Conservation (phyloP, 2,888 invertebrate genomes). For the Tridacna gigas region DNA sequence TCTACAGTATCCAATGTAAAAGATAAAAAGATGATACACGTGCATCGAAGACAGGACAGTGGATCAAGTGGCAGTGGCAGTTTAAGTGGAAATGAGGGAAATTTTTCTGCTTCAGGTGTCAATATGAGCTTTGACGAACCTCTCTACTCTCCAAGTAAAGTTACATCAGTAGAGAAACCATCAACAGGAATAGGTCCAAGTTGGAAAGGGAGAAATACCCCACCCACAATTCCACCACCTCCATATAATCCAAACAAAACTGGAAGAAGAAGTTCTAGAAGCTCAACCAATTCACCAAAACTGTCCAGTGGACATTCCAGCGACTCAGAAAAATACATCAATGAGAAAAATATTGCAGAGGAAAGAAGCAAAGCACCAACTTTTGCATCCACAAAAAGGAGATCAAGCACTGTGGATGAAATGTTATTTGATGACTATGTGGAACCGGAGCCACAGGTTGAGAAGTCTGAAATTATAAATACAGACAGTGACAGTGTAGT, state of each 20-base stretch:
- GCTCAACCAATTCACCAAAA: conserved; percentile 56
- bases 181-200: conserved; percentile 43
- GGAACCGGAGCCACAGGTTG: conserved; percentile 64
- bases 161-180: conserved; percentile 43
- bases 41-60: conserved; percentile 43
- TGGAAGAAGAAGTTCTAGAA: conserved; percentile 41
- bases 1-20: background rate
- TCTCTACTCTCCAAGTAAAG: conserved; percentile 68
- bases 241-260: conserved; percentile 58
- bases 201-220: conserved; percentile 57
- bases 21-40: background rate
- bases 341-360: conserved; percentile 37
- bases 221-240: conserved; percentile 61
- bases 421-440: conserved; percentile 82
- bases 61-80: conserved; percentile 41
- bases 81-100: conserved; percentile 61
- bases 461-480: conserved; percentile 36
- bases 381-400: conserved; percentile 72
- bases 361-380: conserved; percentile 67
- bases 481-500: conserved; percentile 29
- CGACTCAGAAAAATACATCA: conserved; percentile 59
- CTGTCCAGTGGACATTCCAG: conserved; percentile 61
- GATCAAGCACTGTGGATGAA: conserved; percentile 81
- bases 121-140: conserved; percentile 81
- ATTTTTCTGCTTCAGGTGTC: conserved; percentile 46